Base-by-base conservation (phyloP, 2,888 invertebrate species). In the Cremastinae sp. region DNA sequence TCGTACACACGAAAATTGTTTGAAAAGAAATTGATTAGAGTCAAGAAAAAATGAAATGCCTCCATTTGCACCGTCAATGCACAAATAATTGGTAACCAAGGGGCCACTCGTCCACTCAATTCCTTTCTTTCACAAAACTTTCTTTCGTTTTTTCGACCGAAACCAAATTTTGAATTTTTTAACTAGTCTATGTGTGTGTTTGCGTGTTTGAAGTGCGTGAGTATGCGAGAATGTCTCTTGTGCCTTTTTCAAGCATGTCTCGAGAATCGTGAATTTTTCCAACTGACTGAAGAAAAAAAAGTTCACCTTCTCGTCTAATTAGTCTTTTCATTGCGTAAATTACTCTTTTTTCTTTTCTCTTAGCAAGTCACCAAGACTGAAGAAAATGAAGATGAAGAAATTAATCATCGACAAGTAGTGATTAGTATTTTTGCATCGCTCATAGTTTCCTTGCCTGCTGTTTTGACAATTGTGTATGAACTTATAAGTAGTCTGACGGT, bases 161-260 rank as follows among this genome's bases (percentile, higher is more conserved):
- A 20, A 28, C 41, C 22, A 59, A 59, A 39, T 28, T 51, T 68
- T 58, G 47, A 56, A 49, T 51, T 58, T 3, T 14, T 49, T 12
- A 41, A n/a, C n/a, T 20, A 49, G 69, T 47, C 49, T 41, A 41
- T 58, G 53, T 65, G 79, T 80, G 78, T 59, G 79, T 78, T 77
- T 75, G 79, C 78, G 82, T 68, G 70, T 56, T 65, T 59, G 72
- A 20, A 28, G 2, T 28, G 59, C 79, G 28, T 56, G 20, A 20
- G 72, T 53, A 53, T 49, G 41, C 80, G 71, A 74, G 72, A 51
- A 78, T 69, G 74, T 74, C 61, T 74, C 62, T 53, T 82, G 65
- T 47, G 70, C 65, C 58, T 78, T 71, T 78, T 71, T 78, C 71
- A 55, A 80, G 85, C 85, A 85, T 85, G 85, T 75, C 58, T 73